A percentile compares a stretch with the other conserved stretches of the same genome.
Conservation (phyloP, 2,888 invertebrate species). For the Brachycybe producta region DNA sequence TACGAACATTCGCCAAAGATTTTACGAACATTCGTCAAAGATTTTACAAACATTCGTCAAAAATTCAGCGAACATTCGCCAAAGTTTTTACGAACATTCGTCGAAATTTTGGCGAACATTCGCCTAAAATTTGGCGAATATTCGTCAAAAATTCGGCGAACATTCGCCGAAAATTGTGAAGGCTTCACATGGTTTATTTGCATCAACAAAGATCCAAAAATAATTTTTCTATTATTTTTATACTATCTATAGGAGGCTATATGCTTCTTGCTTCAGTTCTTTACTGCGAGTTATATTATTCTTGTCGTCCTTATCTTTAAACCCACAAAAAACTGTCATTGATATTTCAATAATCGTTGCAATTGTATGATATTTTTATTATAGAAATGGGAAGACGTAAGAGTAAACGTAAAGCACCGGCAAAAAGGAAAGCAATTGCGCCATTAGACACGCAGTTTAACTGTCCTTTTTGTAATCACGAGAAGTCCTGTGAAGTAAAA, state of each 20-base stretch:
- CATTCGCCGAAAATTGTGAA: too few species aligned
- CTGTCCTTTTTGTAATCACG: slow-evolving; percentile 99
- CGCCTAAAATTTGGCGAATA: too few species aligned
- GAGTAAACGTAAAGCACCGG: slow-evolving; percentile 92
- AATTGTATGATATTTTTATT: neutral
- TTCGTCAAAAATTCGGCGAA: too few species aligned
- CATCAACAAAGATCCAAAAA: neutral
- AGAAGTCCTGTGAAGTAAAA: slow-evolving; percentile 97
- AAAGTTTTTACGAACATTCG: too few species aligned
- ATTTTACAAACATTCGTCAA: too few species aligned
- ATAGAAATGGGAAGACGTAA: slow-evolving; percentile 15
- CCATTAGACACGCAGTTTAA: slow-evolving; percentile 93
- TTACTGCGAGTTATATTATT: neutral
- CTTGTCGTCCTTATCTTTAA: neutral
- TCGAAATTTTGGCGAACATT: too few species aligned
- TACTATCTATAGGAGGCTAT: too few species aligned
- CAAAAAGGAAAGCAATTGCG: slow-evolving; percentile 80
- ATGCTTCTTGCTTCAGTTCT: too few species aligned
- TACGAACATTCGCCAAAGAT: too few species aligned
- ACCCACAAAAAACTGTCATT: neutral
- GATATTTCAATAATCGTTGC: neutral
- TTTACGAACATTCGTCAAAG: too few species aligned
- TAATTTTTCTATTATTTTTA: neutral
- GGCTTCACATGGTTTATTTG: too few species aligned
- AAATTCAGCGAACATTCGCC: too few species aligned